A percentile compares a stretch with the other conserved stretches of the same genome.
These are phyloP conservation scores for Caenorhabditis briggsae DNA, from an alignment of 1,140 invertebrate species.

Conservation along the genomic window DNA sequence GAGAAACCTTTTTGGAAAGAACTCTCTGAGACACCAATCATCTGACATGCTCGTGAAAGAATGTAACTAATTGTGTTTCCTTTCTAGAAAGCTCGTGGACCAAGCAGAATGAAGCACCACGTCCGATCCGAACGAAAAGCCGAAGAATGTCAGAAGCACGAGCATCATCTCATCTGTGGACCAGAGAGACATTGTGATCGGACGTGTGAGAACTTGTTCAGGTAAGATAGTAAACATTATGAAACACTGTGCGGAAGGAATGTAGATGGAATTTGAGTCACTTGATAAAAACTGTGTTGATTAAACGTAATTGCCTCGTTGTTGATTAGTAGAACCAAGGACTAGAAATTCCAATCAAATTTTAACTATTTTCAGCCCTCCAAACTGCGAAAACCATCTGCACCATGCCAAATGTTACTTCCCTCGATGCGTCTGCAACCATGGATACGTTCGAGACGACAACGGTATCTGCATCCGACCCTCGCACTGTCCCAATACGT, in stretches of 20 bases:
- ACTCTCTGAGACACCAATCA: too few relatives aligned
- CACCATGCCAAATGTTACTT: slow-evolving; percentile 52
- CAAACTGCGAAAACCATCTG: slow-evolving; percentile 35
- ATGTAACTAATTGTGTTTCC: neutral
- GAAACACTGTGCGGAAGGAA: neutral
- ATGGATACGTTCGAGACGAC: slow-evolving; percentile 51
- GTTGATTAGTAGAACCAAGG: neutral
- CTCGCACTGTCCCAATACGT: slow-evolving; percentile 49
- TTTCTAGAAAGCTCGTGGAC: neutral
- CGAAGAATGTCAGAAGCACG: slow-evolving; percentile 46
- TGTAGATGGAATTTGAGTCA: neutral
- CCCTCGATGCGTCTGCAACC: slow-evolving; percentile 58
- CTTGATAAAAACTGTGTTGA: neutral
- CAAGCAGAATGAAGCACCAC: neutral
- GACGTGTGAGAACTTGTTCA: slow-evolving; percentile 59
- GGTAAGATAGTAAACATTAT: neutral
- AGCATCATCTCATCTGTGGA: slow-evolving; percentile 57
- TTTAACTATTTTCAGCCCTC: slow-evolving; percentile 42
- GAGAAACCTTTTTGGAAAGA: too few relatives aligned
- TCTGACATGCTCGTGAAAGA: too few relatives aligned
- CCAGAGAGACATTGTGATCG: slow-evolving; percentile 59
- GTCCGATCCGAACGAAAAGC: slow-evolving; percentile 32
- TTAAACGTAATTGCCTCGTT: neutral
- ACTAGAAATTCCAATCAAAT: neutral
- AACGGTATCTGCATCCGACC: slow-evolving; percentile 56